Evolutionary conservation across 2,888 invertebrate genomes (phyloP).

Genomic region (Macaria notata): DNA sequence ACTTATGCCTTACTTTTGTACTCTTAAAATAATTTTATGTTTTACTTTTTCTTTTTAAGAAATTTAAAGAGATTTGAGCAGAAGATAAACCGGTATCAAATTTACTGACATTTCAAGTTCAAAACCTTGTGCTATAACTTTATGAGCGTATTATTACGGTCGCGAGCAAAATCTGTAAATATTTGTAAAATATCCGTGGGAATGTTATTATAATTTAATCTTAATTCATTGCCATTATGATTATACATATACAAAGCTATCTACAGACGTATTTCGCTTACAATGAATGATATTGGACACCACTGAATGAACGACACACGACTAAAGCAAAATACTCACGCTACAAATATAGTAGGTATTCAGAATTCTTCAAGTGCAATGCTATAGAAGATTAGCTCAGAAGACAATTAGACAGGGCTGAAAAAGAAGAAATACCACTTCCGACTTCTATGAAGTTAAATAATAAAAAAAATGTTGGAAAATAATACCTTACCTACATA

Average conservation of each 20-base stretch:
- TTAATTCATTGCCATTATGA: too few species aligned
- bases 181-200: conserved; percentile 28
- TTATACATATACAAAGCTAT: too few species aligned
- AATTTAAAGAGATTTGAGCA: conserved; percentile 14
- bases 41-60: conserved; percentile 3
- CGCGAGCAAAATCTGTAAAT: conserved; percentile 22
- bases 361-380: too few species aligned
- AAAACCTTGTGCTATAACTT: conserved; percentile 23
- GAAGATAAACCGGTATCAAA: conserved; percentile 25
- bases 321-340: neutral
- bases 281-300: too few species aligned
- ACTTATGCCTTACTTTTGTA: conserved; percentile 10
- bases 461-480: too few species aligned
- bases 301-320: too few species aligned
- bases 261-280: too few species aligned
- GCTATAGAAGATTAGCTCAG: too few species aligned
- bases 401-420: too few species aligned
- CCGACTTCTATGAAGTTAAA: too few species aligned
- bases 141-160: conserved; percentile 26
- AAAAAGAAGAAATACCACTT: too few species aligned
- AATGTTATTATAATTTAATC: conserved; percentile 27
- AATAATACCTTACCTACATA: too few species aligned
- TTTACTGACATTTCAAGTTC: conserved; percentile 16
- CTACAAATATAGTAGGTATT: neutral
- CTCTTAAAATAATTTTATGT: neutral